Percentiles rank a stretch among this genome's conserved stretches.
Conservation (phyloP, 2,113 vertebrate species). For the Pao palembangensis region DNA sequence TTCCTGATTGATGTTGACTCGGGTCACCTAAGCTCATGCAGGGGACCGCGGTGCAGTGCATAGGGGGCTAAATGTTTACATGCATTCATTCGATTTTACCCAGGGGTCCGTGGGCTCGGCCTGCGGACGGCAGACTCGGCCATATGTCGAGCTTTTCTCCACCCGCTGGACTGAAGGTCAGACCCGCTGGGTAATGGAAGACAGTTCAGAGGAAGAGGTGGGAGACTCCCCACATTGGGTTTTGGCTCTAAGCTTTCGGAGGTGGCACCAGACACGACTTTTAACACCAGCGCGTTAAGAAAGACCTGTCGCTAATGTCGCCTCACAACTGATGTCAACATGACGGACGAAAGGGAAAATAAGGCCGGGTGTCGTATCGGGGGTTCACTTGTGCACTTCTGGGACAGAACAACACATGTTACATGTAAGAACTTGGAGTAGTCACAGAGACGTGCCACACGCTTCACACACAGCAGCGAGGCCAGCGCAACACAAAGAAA, state of each 20-base stretch:
- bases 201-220: constrained; percentile 43
- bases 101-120: constrained; percentile 38
- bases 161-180: constrained; percentile 40
- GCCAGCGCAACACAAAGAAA: too few species aligned
- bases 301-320: constrained; percentile 46
- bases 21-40: constrained; percentile 68
- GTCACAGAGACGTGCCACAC: neutral
- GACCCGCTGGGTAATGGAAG: constrained; percentile 32
- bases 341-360: constrained; percentile 48
- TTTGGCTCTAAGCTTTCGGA: constrained; percentile 25
- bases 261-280: constrained; percentile 7
- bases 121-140: constrained; percentile 10
- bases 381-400: constrained; percentile 34
- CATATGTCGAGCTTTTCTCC: constrained; percentile 46
- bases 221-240: constrained; percentile 4
- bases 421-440: constrained; percentile 10
- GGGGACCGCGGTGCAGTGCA: constrained; percentile 54
- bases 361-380: constrained; percentile 15
- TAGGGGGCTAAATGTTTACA: constrained; percentile 72
- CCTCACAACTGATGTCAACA: constrained; percentile 39
- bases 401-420: constrained; percentile 12
- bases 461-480: too few species aligned
- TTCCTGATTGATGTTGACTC: constrained; percentile 73
- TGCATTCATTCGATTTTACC: constrained; percentile 70
- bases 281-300: constrained; percentile 33